Percentiles rank a stretch among this genome's conserved stretches.
Evolutionary conservation across 2,113 vertebrate genomes (phyloP).

Genomic region (Nicator chloris): DNA sequence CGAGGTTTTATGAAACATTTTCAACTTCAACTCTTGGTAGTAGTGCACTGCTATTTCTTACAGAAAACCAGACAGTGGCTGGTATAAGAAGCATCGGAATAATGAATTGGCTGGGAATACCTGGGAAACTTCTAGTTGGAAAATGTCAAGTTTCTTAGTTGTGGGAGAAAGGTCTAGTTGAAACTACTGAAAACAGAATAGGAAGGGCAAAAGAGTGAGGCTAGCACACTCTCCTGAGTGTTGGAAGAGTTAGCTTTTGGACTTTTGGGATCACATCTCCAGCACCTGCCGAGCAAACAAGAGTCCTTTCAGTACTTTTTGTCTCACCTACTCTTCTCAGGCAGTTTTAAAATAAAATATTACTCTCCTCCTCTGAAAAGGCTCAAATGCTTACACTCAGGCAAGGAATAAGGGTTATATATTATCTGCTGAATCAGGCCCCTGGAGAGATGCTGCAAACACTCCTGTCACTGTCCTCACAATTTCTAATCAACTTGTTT

Average conservation of each 20-base stretch:
- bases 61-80: not conserved
- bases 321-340: not conserved
- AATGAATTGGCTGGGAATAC: not conserved
- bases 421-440: not conserved
- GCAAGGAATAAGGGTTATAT: not conserved
- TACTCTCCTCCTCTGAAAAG: not conserved
- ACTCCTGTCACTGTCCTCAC: not conserved
- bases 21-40: not conserved
- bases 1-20: not conserved
- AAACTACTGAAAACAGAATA: not conserved
- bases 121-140: not conserved
- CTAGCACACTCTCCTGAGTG: not conserved
- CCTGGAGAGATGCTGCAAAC: not conserved
- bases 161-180: not conserved
- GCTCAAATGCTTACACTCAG: not conserved
- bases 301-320: not conserved
- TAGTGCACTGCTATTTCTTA: not conserved
- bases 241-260: not conserved
- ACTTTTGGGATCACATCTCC: not conserved
- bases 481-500: not conserved
- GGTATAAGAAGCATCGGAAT: not conserved
- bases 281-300: not conserved
- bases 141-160: not conserved
- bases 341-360: not conserved
- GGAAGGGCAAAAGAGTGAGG: not conserved